Evolutionary conservation across 2,113 vertebrate species (phyloP), one percentile per base, ranked within the genome.

Genomic region (Prinia subflava): DNA sequence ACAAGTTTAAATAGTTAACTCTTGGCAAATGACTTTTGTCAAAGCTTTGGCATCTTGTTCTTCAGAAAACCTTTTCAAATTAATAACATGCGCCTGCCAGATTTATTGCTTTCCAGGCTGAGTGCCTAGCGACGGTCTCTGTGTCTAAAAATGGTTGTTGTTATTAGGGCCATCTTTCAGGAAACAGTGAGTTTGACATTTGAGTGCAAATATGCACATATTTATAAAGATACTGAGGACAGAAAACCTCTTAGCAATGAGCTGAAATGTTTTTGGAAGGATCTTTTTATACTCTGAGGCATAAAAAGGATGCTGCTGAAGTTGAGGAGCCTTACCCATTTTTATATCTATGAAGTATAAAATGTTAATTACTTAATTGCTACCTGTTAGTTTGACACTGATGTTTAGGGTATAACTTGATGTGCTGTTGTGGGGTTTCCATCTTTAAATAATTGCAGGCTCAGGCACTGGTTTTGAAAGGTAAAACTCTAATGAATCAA

Each of bases 1-100:
- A 12, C 46, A 89, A 68, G 41, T 86, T 86, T 77, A 78, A 89
- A 87, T 60, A 77, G 93, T 95, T 93, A 89, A 76, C 41, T 90
- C 47, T 68, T 96, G 90, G 69, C 68, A 85, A 87, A 65, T 91
- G 25, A 96, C 81, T 87, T 90, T 64, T 96, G 59, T 97, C 87
- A 93, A 96, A 95, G 79, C 57, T 92, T 96, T 96, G 87, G 89
- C 89, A 89, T 96, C 84, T 94, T 79, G 37, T 92, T 97, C 85
- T 75, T 93, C 90, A 95, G 87, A 88, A 94, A 95, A 75, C 73
- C 67, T 95, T 95, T 96, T 93, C 81, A 96, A 95, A 96, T 96
- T 83, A 94, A 88, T 89, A 85, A 68, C 94, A 91, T 49, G 64
- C 83, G 11, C 80, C 77, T 73, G 77, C 70, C 77, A 89, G 83